Conservation (phyloP, 1,140 invertebrate species). For the Drosophila serrata region DNA sequence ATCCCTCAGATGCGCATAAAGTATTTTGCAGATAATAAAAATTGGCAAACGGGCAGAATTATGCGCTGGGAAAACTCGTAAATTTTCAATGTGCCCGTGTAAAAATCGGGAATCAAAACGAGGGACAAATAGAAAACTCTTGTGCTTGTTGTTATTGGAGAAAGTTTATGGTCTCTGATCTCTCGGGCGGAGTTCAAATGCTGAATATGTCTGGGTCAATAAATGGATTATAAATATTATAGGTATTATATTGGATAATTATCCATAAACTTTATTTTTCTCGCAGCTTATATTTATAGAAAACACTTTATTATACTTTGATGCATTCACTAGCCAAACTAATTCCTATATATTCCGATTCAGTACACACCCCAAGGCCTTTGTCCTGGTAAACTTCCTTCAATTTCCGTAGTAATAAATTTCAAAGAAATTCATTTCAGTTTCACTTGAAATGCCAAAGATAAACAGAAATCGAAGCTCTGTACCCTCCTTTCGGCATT, state of each 20-base stretch:
- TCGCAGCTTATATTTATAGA: background rate
- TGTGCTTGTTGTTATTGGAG: conserved; percentile 3
- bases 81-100: conserved; percentile 65
- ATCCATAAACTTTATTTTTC: background rate
- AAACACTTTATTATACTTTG: background rate
- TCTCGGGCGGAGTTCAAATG: conserved; percentile 1
- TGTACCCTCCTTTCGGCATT: conserved; percentile 7
- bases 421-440: conserved; percentile 37
- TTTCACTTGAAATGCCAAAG: conserved; percentile 36
- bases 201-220: conserved; percentile 10
- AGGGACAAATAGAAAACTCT: conserved; percentile 51
- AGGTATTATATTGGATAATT: background rate
- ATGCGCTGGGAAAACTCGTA: conserved; percentile 62
- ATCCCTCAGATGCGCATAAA: conserved; percentile 41
- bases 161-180: conserved; percentile 40
- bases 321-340: background rate
- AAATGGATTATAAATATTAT: conserved; percentile 41
- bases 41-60: conserved; percentile 58
- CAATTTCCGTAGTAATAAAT: conserved; percentile 40
- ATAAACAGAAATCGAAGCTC: conserved; percentile 52
- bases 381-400: conserved; percentile 6
- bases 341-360: background rate
- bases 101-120: conserved; percentile 59
- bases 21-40: conserved; percentile 76
- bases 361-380: background rate